These are phyloP conservation scores for Denticeps clupeoides DNA, from an alignment of 2,797 vertebrate genomes.

Conservation along the genomic window DNA sequence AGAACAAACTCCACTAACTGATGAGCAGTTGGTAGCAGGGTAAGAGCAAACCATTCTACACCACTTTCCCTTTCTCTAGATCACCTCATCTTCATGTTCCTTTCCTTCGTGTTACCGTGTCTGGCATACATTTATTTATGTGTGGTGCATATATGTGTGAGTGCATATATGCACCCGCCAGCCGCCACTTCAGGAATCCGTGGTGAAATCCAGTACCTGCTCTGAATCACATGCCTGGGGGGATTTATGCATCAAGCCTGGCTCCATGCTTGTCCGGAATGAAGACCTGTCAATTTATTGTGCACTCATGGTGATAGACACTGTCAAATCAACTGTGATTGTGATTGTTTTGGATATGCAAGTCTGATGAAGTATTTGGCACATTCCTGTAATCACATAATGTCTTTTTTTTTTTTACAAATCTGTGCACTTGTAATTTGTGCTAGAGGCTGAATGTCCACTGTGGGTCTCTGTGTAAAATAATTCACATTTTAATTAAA, in stretches of 20 bases:
- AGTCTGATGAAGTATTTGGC: too few species aligned
- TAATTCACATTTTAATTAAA: too few species aligned
- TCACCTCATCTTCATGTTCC: slow-evolving; percentile 57
- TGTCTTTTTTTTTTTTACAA: too few species aligned
- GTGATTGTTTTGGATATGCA: too few species aligned
- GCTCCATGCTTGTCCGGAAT: too few species aligned
- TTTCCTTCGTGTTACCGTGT: slow-evolving; percentile 46
- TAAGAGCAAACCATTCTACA: slow-evolving; percentile 75
- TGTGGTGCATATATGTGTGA: neutral
- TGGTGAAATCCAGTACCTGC: slow-evolving; percentile 26
- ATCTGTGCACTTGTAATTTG: too few species aligned
- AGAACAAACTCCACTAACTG: slow-evolving; percentile 85
- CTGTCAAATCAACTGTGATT: too few species aligned
- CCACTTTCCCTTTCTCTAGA: slow-evolving; percentile 65
- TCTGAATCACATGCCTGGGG: slow-evolving; percentile 34
- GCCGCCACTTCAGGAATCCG: slow-evolving; percentile 35
- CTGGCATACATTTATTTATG: slow-evolving; percentile 17
- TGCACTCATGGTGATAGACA: too few species aligned
- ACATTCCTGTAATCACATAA: too few species aligned
- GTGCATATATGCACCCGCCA: slow-evolving; percentile 26
- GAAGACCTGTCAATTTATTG: too few species aligned
- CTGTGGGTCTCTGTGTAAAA: too few species aligned
- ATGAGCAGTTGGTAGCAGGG: slow-evolving; percentile 93
- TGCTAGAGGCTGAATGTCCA: too few species aligned
- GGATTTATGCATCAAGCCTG: slow-evolving; percentile 8